phyloP scores from a whole-genome alignment of 2,888 invertebrate genomes.

The Cerceris ruficornis region DNA sequence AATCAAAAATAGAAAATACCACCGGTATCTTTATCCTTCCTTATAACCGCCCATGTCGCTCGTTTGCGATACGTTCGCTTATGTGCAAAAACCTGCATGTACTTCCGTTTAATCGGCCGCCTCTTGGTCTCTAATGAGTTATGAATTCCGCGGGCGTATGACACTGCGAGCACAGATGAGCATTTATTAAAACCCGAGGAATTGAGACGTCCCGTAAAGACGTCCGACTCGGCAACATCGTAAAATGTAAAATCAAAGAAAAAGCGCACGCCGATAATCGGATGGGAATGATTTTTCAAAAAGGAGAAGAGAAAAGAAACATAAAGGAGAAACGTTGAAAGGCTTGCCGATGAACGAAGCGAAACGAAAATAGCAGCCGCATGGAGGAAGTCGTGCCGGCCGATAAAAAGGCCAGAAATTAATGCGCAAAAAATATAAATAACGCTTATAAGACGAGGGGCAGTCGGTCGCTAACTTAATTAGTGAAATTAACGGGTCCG shows the following conservation, averaged over 20 bases:
- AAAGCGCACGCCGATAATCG: conserved; percentile 1
- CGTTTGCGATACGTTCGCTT: too few relatives aligned
- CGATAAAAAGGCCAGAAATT: conserved; percentile 56
- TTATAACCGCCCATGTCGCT: too few relatives aligned
- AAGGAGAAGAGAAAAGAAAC: neutral
- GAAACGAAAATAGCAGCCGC: conserved; percentile 49
- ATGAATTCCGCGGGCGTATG: too few relatives aligned
- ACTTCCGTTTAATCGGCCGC: too few relatives aligned
- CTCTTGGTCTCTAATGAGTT: too few relatives aligned
- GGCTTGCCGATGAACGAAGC: conserved; percentile 37
- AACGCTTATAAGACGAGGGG: conserved; percentile 64
- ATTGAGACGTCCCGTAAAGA: neutral
- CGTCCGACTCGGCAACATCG: neutral
- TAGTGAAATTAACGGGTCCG: conserved; percentile 79
- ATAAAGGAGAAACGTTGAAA: conserved; percentile 15
- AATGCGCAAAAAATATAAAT: conserved; percentile 65
- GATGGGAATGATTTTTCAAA: conserved; percentile 19
- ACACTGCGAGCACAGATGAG: neutral
- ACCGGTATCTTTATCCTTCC: too few relatives aligned
- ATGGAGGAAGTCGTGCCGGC: conserved; percentile 51
- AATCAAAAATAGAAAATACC: too few relatives aligned
- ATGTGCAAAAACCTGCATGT: too few relatives aligned
- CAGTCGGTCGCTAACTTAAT: conserved; percentile 78
- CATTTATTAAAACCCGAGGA: conserved; percentile 28
- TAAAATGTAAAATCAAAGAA: conserved; percentile 8